Percentiles rank a stretch among this genome's conserved stretches.
Conservation (phyloP, 2,888 invertebrate species). For the Cremastinae sp. region DNA sequence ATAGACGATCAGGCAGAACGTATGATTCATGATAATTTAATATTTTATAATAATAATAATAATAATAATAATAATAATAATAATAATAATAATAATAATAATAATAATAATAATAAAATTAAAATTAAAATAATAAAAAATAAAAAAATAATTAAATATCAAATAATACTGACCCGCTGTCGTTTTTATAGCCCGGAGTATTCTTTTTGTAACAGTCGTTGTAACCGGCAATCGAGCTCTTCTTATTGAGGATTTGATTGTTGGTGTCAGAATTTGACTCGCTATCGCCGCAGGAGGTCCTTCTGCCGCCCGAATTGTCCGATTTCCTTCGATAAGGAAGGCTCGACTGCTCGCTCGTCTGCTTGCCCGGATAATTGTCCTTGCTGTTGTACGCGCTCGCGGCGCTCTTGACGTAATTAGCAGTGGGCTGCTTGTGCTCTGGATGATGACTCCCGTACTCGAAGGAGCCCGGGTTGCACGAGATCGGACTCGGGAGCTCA, state of each 20-base stretch:
- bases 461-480: constrained; percentile 73
- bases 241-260: constrained; percentile 68
- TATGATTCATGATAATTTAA: too few relatives aligned
- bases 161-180: constrained; percentile 75
- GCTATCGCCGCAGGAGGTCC: constrained; percentile 58
- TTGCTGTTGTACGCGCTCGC: constrained; percentile 69
- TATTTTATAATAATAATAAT: too few relatives aligned
- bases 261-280: constrained; percentile 64
- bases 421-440: constrained; percentile 60
- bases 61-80: constrained; percentile 12
- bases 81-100: too few relatives aligned
- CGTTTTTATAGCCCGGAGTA: constrained; percentile 78
- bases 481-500: constrained; percentile 76
- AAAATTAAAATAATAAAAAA: not conserved
- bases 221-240: constrained; percentile 74
- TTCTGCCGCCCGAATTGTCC: constrained; percentile 64
- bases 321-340: constrained; percentile 64
- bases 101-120: constrained; percentile 4
- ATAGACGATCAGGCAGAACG: too few relatives aligned
- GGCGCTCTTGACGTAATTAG: constrained; percentile 72
- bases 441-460: constrained; percentile 72
- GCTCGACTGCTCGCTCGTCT: constrained; percentile 37
- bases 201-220: constrained; percentile 78
- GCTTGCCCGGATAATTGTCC: constrained; percentile 68
- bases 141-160: constrained; percentile 8